A percentile compares a stretch with the other conserved stretches of the same genome.
Conservation (phyloP, 2,888 invertebrate genomes). For the Campoletis raptor region DNA sequence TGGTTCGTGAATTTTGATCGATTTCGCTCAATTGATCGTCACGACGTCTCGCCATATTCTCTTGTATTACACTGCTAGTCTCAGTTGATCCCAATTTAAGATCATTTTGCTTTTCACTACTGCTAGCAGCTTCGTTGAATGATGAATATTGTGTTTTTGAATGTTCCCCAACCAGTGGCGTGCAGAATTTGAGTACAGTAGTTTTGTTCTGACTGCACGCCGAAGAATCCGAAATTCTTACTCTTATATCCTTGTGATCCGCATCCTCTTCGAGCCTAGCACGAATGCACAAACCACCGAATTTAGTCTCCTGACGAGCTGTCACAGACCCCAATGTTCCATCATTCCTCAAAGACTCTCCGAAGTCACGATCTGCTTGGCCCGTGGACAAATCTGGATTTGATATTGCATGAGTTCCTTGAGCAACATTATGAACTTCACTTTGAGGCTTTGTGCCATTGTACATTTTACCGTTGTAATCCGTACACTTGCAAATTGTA, state of each 20-base stretch:
- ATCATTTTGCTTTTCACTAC: background rate
- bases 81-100: background rate
- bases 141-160: background rate
- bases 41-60: background rate
- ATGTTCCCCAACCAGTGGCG: constrained; percentile 37
- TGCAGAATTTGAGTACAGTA: constrained; percentile 48
- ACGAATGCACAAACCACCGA: constrained; percentile 55
- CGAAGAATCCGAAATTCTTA: constrained; percentile 61
- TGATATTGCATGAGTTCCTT: constrained; percentile 50
- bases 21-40: background rate
- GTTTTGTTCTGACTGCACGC: constrained; percentile 30
- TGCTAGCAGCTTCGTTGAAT: background rate
- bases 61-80: background rate
- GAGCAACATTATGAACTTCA: constrained; percentile 13
- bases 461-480: constrained; percentile 69
- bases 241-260: constrained; percentile 61
- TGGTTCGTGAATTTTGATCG: background rate
- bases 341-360: constrained; percentile 1
- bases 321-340: constrained; percentile 23
- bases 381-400: constrained; percentile 54
- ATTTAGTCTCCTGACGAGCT: constrained; percentile 24
- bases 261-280: constrained; percentile 65
- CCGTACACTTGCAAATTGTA: constrained; percentile 66
- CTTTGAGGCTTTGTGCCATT: constrained; percentile 41
- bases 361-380: constrained; percentile 33